Evolutionary conservation across 2,797 vertebrate species (phyloP), one percentile per base, ranked within the genome.

Genomic region (Acanthis flammea): DNA sequence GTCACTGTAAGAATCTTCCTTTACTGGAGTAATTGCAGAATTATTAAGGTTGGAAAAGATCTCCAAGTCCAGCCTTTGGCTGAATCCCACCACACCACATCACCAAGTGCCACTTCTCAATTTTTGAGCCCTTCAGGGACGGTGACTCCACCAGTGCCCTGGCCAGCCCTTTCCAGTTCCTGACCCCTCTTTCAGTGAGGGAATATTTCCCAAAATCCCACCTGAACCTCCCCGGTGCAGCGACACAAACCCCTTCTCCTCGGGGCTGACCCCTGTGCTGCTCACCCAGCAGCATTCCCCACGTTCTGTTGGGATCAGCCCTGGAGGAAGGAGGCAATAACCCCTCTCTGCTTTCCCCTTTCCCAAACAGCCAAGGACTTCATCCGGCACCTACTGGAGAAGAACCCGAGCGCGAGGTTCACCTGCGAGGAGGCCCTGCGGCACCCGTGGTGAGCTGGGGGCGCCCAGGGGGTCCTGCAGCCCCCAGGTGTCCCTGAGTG

Each of bases 321-420:
- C 42, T 37, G 10, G 17, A 55, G 55, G 30, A 73, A 66, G 18
- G 45, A 47, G 68, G 58, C 86, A 79, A 70, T 84, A 60, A 91
- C 83, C 87, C 94, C 42, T 86, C 23, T 88, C 54, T 95, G 30
- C 57, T 84, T 31, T 44, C 7, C 19, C 58, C 71, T 86, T 48
- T 96, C 72, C 96, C 93, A 74, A 92, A 92, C 97, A 99, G 99
- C 99, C 77, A 99, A 99, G 97, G 99, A 99, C 84, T 99, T 99
- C 78, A 99, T 99, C 96, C 97, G 97, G 39, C 98, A 99, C 35
- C 94, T 99, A 85, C 97, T 99, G 97, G 98, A 99, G 97, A 99
- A 99, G 91, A 98, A 98, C 95, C 98, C 99, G 0, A 97, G 39
- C 2, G 97, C 97, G 28, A 98, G 99, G 62, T 99, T 98, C 82